These are phyloP conservation scores for Oryzias celebensis DNA, from an alignment of 2,113 vertebrate genomes.

Conservation along the genomic window DNA sequence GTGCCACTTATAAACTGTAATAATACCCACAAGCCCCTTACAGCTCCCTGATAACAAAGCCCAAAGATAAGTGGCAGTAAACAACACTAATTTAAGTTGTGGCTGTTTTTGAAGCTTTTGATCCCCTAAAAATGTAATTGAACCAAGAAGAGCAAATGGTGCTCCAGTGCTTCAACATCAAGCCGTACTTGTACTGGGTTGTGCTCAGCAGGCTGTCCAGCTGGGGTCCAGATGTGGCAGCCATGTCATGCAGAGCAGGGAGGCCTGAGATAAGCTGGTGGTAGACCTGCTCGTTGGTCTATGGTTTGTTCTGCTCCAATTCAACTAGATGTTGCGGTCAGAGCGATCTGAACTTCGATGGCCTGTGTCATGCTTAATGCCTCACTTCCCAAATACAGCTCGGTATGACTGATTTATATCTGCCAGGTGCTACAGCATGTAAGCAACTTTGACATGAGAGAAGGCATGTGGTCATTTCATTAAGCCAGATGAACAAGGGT, in stretches of 20 bases:
- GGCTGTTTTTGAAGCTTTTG: conserved; percentile 16
- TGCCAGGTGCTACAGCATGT: conserved; percentile 78
- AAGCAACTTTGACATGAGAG: conserved; percentile 62
- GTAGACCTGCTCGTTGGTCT: conserved; percentile 48
- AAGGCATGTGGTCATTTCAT: conserved; percentile 72
- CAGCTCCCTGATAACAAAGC: conserved; percentile 51
- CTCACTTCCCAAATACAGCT: conserved; percentile 82
- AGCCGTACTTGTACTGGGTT: conserved; percentile 34
- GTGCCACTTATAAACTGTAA: conserved; percentile 51
- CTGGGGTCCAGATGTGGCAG: conserved; percentile 80
- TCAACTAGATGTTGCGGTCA: conserved; percentile 78
- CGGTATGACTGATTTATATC: conserved; percentile 80
- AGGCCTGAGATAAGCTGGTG: conserved; percentile 70
- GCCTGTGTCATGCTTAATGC: conserved; percentile 80
- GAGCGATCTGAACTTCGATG: conserved; percentile 79
- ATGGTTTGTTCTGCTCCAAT: conserved; percentile 66
- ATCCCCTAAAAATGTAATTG: conserved; percentile 19
- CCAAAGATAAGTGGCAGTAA: conserved; percentile 43
- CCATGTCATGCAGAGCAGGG: conserved; percentile 66
- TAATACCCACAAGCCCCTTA: conserved; percentile 41
- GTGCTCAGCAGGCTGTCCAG: conserved; percentile 66
- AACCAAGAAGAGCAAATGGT: conserved; percentile 24
- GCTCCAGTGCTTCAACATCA: conserved; percentile 27
- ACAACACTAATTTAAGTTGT: conserved; percentile 29
- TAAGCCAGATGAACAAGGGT: conserved; percentile 68